Evolutionary conservation across 2,113 vertebrate species (phyloP).

Genomic region (Corydoras maculifer): DNA sequence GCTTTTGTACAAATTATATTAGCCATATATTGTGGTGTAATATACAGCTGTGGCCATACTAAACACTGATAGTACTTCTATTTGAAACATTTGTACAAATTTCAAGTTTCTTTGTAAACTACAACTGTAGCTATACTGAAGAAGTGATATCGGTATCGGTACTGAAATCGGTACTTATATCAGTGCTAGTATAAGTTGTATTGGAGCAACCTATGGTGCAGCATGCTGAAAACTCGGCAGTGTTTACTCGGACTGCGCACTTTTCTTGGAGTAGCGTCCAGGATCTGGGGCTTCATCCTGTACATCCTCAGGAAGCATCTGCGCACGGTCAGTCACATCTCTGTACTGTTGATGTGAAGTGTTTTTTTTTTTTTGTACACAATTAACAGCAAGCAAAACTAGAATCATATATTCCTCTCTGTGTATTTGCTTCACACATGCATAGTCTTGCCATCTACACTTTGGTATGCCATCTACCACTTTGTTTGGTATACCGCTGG

Average conservation of each 20-base stretch:
- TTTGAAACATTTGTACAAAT: no score
- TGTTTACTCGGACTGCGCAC: conserved; percentile 73
- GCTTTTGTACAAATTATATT: no score
- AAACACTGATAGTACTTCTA: no score
- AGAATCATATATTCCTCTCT: no score
- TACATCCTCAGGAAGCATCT: conserved; percentile 66
- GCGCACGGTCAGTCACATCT: not conserved
- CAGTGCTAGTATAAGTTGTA: conserved; percentile 2
- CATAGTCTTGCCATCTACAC: no score
- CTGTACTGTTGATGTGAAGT: not conserved
- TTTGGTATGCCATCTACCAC: no score
- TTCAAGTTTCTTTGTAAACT: conserved; percentile 19
- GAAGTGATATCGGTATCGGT: not conserved
- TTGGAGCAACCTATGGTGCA: conserved; percentile 35
- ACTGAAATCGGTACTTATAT: not conserved
- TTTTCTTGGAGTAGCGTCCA: conserved; percentile 71
- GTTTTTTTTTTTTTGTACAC: not conserved
- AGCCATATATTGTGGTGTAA: no score
- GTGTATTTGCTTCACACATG: no score
- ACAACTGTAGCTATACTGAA: conserved; percentile 2
- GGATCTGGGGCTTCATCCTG: conserved; percentile 73
- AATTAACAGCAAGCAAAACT: no score
- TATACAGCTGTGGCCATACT: no score
- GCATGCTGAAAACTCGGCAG: conserved; percentile 71
- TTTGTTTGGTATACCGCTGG: no score